Conservation (phyloP, 2,888 invertebrate species). For the Cephalotes varians region DNA sequence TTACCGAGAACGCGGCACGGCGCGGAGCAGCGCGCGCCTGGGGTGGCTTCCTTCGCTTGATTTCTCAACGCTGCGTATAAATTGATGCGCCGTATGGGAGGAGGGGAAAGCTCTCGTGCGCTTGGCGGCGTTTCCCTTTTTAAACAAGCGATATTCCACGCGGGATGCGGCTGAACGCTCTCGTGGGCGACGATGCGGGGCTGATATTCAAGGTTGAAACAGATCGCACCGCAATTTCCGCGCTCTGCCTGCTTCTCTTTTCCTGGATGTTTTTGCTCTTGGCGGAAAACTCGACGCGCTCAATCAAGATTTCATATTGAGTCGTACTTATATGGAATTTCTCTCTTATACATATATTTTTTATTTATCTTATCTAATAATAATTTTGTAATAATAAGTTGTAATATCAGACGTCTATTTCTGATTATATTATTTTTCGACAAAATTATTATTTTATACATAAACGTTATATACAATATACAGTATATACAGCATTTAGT, state of each 20-base stretch:
- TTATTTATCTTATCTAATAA: not conserved
- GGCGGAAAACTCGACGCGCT: not conserved
- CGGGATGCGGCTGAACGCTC: slow-evolving; percentile 64
- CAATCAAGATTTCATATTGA: slow-evolving; percentile 1
- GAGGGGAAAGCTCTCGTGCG: slow-evolving; percentile 41
- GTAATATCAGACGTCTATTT: no score
- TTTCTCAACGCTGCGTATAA: slow-evolving; percentile 79
- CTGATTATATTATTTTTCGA: not conserved
- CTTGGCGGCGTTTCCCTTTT: slow-evolving; percentile 65
- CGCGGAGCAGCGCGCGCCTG: slow-evolving; percentile 42
- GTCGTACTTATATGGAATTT: not conserved
- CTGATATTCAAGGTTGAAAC: slow-evolving; percentile 57
- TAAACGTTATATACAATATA: not conserved
- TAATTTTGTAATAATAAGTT: no score
- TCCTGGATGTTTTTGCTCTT: slow-evolving; percentile 24
- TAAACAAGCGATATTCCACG: slow-evolving; percentile 70
- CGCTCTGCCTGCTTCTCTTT: not conserved
- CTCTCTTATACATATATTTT: not conserved
- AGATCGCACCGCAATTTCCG: slow-evolving; percentile 62
- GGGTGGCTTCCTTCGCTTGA: slow-evolving; percentile 80
- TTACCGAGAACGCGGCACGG: slow-evolving; percentile 59
- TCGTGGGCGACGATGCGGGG: slow-evolving; percentile 60
- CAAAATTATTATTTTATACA: not conserved
- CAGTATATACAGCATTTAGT: no score
- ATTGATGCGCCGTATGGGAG: slow-evolving; percentile 76